Evolutionary conservation across 2,797 vertebrate genomes (phyloP), one percentile per base, ranked within the genome.

Genomic region (Epinephelus malabaricus): DNA sequence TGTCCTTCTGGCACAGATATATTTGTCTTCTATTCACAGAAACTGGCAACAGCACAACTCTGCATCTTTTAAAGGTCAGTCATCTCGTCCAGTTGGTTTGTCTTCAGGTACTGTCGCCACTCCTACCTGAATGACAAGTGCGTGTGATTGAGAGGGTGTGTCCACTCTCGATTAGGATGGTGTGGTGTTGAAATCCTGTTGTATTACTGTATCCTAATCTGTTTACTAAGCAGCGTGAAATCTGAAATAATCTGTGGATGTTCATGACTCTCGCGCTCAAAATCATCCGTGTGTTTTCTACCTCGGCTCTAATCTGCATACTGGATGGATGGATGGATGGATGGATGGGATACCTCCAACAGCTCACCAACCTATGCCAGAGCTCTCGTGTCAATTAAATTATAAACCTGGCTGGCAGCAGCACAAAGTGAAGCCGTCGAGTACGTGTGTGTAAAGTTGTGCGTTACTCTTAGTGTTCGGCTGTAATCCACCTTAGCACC

Each of bases 321-420:
- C 34, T 6, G n/a, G n/a, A n/a, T n/a, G n/a, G n/a, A n/a, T n/a
- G 21, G 21, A 21, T 21, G 62, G 18, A 13, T 45, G 15, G 12
- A 73, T 54, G 70, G 64, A 79, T 25, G 45, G 45, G 65, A 72
- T 43, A 13, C n/a, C 27, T 81, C 46, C 1, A 59, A 75, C 61
- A 23, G 70, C 51, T 70, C 70, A 56, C 6, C 50, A 73, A n/a
- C 7, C 49, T 55, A 73, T 11, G 17, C 71, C 63, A 50, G 13
- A 63, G 56, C 47, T 78, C 58, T 25, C 19, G 18, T 73, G 51
- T 89, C 85, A 82, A n/a, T n/a, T 90, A 86, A 88, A 91, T 92
- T 81, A 86, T 88, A 59, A 80, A 90, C 65, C 60, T 38, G 18
- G 10, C 64, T 75, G 78, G 72, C 65, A 75, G 74, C 63, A 67